Base-by-base conservation (phyloP, 2,797 vertebrate genomes). In the Sitta carolinensis region DNA sequence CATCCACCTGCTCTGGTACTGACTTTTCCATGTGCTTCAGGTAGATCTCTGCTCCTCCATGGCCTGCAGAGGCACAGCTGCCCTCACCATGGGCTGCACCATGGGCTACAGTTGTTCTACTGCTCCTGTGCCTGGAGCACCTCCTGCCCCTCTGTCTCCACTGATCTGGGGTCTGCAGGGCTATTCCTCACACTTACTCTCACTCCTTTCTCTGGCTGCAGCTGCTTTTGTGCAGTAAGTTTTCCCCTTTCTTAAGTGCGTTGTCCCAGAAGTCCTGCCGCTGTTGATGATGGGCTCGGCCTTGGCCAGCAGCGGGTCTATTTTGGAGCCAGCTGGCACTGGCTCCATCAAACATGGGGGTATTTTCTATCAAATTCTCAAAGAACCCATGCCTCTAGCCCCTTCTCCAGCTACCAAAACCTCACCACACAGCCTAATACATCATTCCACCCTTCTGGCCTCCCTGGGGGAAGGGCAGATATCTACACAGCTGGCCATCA, bases 221-320 rank as follows among this genome's bases (percentile, higher is more conserved):
- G 25, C 7, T n/a, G 20, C 13, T 48, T 32, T 82, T 64, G 10
- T 5, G 6, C 8, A 22, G 13, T 26, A 32, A 21, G 9, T n/a
- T 62, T 80, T 30, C 2, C 5, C 14, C 16, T 10, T 69, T 42
- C 36, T 42, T 27, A 27, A 61, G 34, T 22, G 9, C 1, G 15
- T 51, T 62, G 8, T 43, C 32, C 34, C 32, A 48, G 48, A 52
- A 19, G 21, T 5, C 6, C 73, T 74, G 30, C 22, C 36, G 47
- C 21, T 1, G 0, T 16, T 11, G 3, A 27, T 67, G 43, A 11
- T 21, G 16, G 42, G 20, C 26, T 61, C 9, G 3, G 54, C 32
- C 42, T 47, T 51, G 43, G 63, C 18, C 38, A 70, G 27, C 13
- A 11, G 43, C 0, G 0, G 11, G 8, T 16, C 20, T 2, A 0